Evolutionary conservation across 2,888 invertebrate genomes (phyloP), one percentile per base, ranked within the genome.

Genomic region (Epinotia demarniana): DNA sequence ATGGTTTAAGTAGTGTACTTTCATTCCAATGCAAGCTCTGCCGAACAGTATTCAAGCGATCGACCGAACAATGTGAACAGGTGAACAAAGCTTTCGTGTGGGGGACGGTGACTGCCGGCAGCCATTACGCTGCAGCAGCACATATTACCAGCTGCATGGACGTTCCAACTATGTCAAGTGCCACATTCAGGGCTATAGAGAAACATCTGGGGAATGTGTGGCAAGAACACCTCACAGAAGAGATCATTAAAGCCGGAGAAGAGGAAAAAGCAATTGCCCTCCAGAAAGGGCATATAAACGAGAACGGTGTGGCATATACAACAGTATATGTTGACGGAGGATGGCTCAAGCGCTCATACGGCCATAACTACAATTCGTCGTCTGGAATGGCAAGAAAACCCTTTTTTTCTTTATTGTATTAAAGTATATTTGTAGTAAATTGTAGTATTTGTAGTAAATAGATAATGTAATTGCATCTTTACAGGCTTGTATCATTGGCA

Each of bases 401-500:
- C 13, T 53, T 53, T 53, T 16, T 53, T 12, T n/a, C n/a, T n/a
- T 5, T 53, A n/a, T 12, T n/a, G 13, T n/a, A n/a, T 5, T 12
- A 43, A 43, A 43, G 12, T 43, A 43, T 43, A 12, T 12, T 43
- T 43, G 43, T 43, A 9, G 8, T 43, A 9, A 43, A 43, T 43
- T 43, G 11, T 43, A 43, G 43, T 9, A 43, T n/a, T n/a, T n/a
- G n/a, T n/a, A n/a, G n/a, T n/a, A n/a, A n/a, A n/a, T n/a, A n/a
- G 43, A 43, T 12, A 43, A 43, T 43, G 8, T 11, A 43, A 12
- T 43, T 43, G 2, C 9, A 43, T 43, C 43, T 12, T 43, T 43
- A 43, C 33, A 60, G 27, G 60, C 62, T 39, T 62, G 62, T n/a
- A 62, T 62, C 33, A 60, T 60, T 60, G 60, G 62, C 33, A 62